Conservation (phyloP, 2,888 invertebrate species). For the Aelia acuminata region DNA sequence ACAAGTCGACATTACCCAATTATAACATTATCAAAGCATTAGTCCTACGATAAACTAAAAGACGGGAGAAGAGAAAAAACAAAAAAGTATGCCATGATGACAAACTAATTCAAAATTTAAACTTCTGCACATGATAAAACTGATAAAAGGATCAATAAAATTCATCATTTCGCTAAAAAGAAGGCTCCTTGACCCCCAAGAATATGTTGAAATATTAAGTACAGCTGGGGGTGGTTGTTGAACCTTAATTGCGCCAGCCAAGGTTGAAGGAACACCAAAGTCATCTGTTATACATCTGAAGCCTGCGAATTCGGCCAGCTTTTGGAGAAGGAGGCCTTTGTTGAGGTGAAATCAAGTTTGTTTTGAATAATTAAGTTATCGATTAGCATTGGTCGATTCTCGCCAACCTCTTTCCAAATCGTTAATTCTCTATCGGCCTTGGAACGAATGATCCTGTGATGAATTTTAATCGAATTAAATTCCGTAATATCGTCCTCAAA, state of each 20-base stretch:
- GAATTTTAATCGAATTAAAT: background rate
- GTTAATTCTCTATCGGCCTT: background rate
- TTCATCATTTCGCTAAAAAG: too few relatives aligned
- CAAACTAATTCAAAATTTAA: too few relatives aligned
- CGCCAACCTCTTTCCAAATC: background rate
- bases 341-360: slow-evolving; percentile 40
- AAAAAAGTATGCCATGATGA: too few relatives aligned
- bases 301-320: background rate
- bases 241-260: background rate
- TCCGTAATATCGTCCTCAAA: too few relatives aligned
- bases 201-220: background rate
- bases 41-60: too few relatives aligned
- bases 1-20: too few relatives aligned
- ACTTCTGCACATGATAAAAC: too few relatives aligned
- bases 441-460: background rate
- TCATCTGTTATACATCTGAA: slow-evolving; percentile 19
- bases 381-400: slow-evolving; percentile 16
- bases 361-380: slow-evolving; percentile 16
- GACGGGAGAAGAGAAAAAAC: too few relatives aligned
- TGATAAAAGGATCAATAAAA: too few relatives aligned
- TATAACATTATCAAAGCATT: too few relatives aligned
- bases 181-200: too few relatives aligned
- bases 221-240: background rate
- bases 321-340: background rate
- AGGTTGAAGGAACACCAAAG: background rate